Conservation (phyloP, 2,113 vertebrate genomes). For the Rafetus swinhoei region DNA sequence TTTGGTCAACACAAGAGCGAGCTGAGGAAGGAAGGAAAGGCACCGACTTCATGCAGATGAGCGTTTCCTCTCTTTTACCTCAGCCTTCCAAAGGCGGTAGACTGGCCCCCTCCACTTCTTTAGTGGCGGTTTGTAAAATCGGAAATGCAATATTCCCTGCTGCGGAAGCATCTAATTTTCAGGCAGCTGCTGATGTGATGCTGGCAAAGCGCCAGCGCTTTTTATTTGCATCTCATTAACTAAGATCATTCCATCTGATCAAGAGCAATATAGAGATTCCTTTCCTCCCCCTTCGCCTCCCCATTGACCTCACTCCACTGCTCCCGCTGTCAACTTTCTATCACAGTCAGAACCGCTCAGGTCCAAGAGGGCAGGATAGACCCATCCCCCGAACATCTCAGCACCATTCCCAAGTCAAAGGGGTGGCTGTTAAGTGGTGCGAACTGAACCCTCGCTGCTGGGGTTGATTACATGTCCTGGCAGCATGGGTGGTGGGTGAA, state of each 20-base stretch:
- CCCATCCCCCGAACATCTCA: fast-evolving
- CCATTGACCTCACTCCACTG: not conserved
- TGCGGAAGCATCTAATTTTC: not conserved
- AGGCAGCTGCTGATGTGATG: not conserved
- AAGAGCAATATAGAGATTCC: not conserved
- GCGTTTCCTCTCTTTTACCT: not conserved
- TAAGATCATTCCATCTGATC: not conserved
- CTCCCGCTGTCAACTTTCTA: not conserved
- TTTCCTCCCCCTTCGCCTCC: not conserved
- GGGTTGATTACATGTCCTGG: fast-evolving
- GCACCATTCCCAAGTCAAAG: not conserved
- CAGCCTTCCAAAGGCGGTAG: not conserved
- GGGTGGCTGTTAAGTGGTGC: not conserved
- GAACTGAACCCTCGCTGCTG: not conserved
- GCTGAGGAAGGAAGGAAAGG: not conserved
- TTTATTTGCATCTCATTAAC: not conserved
- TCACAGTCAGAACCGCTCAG: not conserved
- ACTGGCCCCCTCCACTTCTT: not conserved
- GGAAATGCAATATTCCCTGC: not conserved
- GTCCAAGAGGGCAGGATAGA: not conserved
- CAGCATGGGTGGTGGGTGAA: no score
- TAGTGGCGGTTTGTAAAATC: not conserved
- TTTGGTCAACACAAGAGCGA: not conserved
- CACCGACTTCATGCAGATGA: not conserved
- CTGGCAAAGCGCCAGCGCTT: fast-evolving